Evolutionary conservation across 2,888 invertebrate species (phyloP).

Genomic region (Stramonita haemastoma): DNA sequence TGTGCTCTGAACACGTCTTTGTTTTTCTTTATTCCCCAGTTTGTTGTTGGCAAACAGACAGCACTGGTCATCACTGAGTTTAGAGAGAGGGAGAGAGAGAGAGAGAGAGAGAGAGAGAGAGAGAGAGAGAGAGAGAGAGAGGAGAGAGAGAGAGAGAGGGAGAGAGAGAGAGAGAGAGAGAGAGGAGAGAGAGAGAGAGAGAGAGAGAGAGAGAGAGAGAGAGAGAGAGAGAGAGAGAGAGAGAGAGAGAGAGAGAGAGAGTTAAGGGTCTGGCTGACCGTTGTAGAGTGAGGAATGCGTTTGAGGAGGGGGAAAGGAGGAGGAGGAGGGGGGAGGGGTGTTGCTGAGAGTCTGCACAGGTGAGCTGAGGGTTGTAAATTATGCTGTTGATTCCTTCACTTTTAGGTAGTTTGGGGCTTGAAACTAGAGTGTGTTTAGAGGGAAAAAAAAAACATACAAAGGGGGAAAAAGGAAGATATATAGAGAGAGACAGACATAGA

Average conservation of each 20-base stretch:
- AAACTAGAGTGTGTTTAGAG: background rate
- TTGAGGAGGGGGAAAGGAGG: no score
- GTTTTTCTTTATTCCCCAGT: no score
- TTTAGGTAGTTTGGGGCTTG: no score
- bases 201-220: slow-evolving; percentile 38
- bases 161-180: background rate
- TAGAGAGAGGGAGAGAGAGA: background rate
- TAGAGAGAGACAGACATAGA: background rate
- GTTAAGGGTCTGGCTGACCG: no score
- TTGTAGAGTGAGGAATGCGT: no score
- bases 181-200: background rate
- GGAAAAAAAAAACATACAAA: background rate
- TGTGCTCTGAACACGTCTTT: no score
- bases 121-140: background rate
- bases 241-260: background rate
- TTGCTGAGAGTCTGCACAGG: no score
- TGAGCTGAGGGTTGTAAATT: no score
- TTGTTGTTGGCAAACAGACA: no score
- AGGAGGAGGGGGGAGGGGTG: no score
- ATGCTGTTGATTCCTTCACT: no score
- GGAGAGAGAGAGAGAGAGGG: background rate
- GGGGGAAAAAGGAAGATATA: background rate
- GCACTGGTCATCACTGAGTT: no score
- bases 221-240: slow-evolving; percentile 18
- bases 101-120: background rate